These are phyloP conservation scores for Cephus pygmeus DNA, from an alignment of 2,888 invertebrate genomes.

Conservation along the genomic window DNA sequence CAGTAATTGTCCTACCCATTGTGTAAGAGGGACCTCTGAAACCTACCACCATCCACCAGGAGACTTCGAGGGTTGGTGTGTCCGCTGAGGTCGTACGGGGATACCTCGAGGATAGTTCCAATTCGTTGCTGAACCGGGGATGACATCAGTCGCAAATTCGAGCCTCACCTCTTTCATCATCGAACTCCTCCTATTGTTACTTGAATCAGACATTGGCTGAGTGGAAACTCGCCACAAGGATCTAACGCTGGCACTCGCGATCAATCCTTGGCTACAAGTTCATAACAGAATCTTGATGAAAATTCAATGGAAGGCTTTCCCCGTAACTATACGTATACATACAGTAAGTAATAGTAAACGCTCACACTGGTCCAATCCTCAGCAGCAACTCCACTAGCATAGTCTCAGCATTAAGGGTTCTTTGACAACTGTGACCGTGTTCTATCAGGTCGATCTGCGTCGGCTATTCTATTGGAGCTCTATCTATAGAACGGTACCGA, in stretches of 20 bases:
- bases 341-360: too few species aligned
- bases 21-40: conserved; percentile 44
- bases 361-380: not conserved
- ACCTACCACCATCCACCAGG: conserved; percentile 27
- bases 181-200: not conserved
- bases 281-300: too few species aligned
- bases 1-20: conserved; percentile 50
- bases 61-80: conserved; percentile 2
- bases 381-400: not conserved
- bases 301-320: too few species aligned
- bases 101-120: conserved; percentile 8
- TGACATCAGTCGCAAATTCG: conserved; percentile 14
- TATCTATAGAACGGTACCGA: not conserved
- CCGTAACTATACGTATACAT: too few species aligned
- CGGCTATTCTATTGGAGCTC: conserved; percentile 18
- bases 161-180: conserved; percentile 43
- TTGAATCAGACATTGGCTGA: too few species aligned
- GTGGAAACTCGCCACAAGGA: too few species aligned
- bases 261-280: too few species aligned
- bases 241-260: too few species aligned
- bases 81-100: conserved; percentile 10
- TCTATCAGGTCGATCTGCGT: conserved; percentile 42
- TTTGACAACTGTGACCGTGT: conserved; percentile 45
- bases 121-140: conserved; percentile 29
- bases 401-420: conserved; percentile 33